Percentiles rank a stretch among this genome's conserved stretches.
phyloP scores from a whole-genome alignment of 2,888 invertebrate genomes.

The Tachina lurida region DNA sequence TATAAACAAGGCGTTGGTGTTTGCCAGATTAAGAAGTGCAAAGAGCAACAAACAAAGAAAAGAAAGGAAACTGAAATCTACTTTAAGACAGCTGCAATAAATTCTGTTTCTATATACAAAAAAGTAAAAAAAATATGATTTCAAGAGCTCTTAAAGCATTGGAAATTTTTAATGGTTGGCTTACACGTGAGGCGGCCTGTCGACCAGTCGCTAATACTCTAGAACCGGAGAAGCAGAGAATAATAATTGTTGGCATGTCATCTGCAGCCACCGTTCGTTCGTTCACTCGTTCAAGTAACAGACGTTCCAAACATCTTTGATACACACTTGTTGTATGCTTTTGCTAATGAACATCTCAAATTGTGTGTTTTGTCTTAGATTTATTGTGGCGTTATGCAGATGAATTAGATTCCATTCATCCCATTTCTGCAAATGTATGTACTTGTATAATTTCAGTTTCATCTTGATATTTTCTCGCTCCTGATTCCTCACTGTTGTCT shows the following conservation, averaged over 20 bases:
- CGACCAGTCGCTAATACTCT: constrained; percentile 24
- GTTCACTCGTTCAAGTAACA: not conserved
- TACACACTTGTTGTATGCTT: constrained; percentile 54
- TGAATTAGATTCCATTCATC: constrained; percentile 65
- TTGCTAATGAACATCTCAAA: constrained; percentile 67
- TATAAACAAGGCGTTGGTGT: constrained; percentile 58
- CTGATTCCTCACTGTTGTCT: not conserved
- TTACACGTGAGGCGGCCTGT: constrained; percentile 72
- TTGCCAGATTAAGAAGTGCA: constrained; percentile 38
- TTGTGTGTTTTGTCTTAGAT: constrained; percentile 51
- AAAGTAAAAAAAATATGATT: constrained; percentile 75
- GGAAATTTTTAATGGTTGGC: constrained; percentile 78
- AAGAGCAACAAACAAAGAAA: constrained; percentile 8
- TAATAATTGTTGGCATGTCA: constrained; percentile 71
- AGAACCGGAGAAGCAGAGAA: constrained; percentile 36
- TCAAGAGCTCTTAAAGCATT: constrained; percentile 73
- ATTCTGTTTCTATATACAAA: constrained; percentile 64
- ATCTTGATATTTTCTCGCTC: constrained; percentile 23
- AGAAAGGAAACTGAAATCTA: constrained; percentile 47
- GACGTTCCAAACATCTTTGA: constrained; percentile 1
- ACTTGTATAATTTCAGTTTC: constrained; percentile 23
- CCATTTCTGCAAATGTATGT: constrained; percentile 8
- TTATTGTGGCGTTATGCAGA: constrained; percentile 69
- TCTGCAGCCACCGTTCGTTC: constrained; percentile 47
- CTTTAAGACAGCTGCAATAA: constrained; percentile 62